These are phyloP conservation scores for Propithecus deckenii DNA, from an alignment of 2,797 vertebrate species.

Conservation along the genomic window DNA sequence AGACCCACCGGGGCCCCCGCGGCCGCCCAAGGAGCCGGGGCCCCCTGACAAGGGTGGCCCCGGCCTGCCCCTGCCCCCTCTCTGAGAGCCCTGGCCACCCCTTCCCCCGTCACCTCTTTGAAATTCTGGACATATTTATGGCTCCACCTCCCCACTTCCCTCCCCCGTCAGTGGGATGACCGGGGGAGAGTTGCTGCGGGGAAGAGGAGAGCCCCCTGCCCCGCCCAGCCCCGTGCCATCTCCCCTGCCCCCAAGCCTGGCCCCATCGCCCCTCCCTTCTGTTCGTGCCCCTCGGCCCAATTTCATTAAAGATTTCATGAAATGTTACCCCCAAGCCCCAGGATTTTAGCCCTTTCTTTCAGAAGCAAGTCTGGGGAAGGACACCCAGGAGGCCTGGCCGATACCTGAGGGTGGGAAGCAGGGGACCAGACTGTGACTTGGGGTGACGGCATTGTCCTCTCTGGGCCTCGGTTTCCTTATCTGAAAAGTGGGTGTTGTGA, in stretches of 20 bases:
- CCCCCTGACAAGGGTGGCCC: conserved; percentile 79
- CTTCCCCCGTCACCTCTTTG: background rate
- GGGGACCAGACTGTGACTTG: background rate
- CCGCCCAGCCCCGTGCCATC: background rate
- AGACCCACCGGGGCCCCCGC: conserved; percentile 81
- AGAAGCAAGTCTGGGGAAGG: background rate
- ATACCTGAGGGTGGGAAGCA: background rate
- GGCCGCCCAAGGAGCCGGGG: conserved; percentile 79
- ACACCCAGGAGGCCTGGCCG: fast-evolving
- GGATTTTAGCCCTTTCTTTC: background rate
- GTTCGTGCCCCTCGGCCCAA: conserved; percentile 10
- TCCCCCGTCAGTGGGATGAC: conserved; percentile 54
- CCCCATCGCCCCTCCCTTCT: background rate
- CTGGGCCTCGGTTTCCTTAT: background rate
- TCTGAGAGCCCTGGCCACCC: conserved; percentile 66
- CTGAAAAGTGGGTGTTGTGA: background rate
- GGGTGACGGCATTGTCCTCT: fast-evolving
- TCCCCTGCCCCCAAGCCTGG: background rate
- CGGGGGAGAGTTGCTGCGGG: conserved; percentile 47
- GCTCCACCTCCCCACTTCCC: conserved; percentile 46
- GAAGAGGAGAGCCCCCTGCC: conserved; percentile 61
- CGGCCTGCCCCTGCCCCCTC: conserved; percentile 80
- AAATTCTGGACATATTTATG: conserved; percentile 80
- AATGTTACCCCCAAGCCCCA: conserved; percentile 13
- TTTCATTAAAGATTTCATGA: conserved; percentile 81